phyloP scores from a whole-genome alignment of 2,888 invertebrate species.

The Archips xylosteana region DNA sequence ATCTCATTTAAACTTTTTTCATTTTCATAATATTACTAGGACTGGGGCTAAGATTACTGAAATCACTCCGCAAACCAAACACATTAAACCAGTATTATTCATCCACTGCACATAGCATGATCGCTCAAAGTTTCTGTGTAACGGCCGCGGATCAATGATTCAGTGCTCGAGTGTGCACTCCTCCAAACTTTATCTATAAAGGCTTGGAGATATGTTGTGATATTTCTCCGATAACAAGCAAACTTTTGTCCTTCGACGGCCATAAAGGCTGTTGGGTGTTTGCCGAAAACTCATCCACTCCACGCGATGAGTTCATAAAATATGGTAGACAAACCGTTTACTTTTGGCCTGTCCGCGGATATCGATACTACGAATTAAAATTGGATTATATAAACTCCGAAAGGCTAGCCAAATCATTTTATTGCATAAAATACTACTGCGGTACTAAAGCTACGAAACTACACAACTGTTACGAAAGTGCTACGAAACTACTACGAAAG shows the following conservation, averaged over 20 bases:
- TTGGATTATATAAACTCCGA: background rate
- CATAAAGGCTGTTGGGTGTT: constrained; percentile 56
- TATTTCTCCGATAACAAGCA: constrained; percentile 80
- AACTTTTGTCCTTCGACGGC: constrained; percentile 69
- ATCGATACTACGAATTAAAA: background rate
- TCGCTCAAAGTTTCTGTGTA: constrained; percentile 11
- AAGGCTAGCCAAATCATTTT: too few relatives aligned
- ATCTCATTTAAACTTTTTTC: too few relatives aligned
- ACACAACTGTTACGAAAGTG: background rate
- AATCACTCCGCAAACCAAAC: background rate
- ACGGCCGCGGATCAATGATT: constrained; percentile 53
- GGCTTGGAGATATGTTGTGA: constrained; percentile 73
- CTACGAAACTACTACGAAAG: constrained; percentile 9
- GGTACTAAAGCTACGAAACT: too few relatives aligned
- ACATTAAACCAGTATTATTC: background rate
- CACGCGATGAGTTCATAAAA: constrained; percentile 37
- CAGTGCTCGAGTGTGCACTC: constrained; percentile 58
- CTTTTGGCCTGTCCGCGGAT: constrained; percentile 1
- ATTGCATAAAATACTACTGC: too few relatives aligned
- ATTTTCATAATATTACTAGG: too few relatives aligned
- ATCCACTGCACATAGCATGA: background rate
- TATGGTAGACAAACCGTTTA: constrained; percentile 19
- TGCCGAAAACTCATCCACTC: constrained; percentile 35
- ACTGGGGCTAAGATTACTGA: too few relatives aligned
- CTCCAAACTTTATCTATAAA: constrained; percentile 77